These are phyloP conservation scores for Zaprionus africanus DNA, from an alignment of 1,140 invertebrate species.

Conservation along the genomic window DNA sequence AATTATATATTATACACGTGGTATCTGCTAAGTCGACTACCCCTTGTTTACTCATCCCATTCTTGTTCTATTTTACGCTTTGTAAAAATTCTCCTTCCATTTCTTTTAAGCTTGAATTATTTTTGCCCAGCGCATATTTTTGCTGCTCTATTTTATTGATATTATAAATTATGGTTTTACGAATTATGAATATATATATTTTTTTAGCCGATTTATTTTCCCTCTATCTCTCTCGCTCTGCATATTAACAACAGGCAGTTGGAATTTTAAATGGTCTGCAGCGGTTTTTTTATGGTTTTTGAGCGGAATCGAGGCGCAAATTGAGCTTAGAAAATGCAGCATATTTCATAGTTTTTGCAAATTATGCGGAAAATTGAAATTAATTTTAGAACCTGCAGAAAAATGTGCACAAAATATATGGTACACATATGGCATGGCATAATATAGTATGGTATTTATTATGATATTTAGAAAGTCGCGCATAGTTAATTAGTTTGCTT, in stretches of 20 bases:
- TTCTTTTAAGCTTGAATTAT: constrained; percentile 58
- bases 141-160: constrained; percentile 59
- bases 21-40: constrained; percentile 2
- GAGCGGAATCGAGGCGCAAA: constrained; percentile 16
- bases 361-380: neutral
- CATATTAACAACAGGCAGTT: constrained; percentile 24
- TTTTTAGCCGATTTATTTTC: constrained; percentile 13
- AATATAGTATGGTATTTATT: neutral
- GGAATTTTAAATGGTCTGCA: constrained; percentile 26
- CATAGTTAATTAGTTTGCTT: constrained; percentile 5
- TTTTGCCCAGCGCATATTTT: constrained; percentile 33
- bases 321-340: neutral
- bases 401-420: neutral
- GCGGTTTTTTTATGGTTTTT: constrained; percentile 13
- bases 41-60: constrained; percentile 5
- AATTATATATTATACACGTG: too few species aligned
- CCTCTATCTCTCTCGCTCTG: neutral
- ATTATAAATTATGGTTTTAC: constrained; percentile 71
- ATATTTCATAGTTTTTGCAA: neutral
- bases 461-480: neutral
- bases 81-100: constrained; percentile 38
- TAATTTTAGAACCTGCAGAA: neutral
- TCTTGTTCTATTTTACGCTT: constrained; percentile 12
- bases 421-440: neutral
- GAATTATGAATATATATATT: constrained; percentile 57